Conservation (phyloP, 2,888 invertebrate genomes). For the Zygogramma bicolorata region DNA sequence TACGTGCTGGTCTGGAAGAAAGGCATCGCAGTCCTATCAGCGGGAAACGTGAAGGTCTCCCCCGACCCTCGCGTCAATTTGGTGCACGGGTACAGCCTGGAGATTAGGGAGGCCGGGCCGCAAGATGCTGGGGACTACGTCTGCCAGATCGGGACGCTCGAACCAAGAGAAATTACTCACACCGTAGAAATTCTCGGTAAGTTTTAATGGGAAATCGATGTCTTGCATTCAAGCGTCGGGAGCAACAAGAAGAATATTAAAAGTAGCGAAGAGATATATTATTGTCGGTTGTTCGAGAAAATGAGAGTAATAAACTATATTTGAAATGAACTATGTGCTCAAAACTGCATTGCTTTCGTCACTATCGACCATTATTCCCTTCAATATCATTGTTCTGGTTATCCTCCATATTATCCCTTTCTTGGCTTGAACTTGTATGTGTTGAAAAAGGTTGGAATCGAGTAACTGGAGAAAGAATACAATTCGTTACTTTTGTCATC, state of each 20-base stretch:
- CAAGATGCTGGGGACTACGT: constrained; percentile 78
- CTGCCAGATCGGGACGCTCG: constrained; percentile 76
- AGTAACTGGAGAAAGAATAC: no score
- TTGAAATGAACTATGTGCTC: no score
- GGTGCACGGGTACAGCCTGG: constrained; percentile 74
- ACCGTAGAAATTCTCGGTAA: constrained; percentile 77
- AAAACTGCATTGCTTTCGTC: no score
- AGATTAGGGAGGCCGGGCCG: constrained; percentile 74
- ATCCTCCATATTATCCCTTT: no score
- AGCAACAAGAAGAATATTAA: constrained; percentile 22
- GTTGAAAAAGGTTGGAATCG: no score
- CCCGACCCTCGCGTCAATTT: constrained; percentile 74
- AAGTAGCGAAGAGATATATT: constrained; percentile 11
- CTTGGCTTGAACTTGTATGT: no score
- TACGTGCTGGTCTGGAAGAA: constrained; percentile 77
- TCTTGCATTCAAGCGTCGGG: constrained; percentile 33
- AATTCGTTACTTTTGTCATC: no score
- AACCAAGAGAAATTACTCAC: constrained; percentile 75
- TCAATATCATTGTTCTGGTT: no score
- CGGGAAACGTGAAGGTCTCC: constrained; percentile 74
- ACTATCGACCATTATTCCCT: no score
- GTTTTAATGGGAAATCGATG: constrained; percentile 57
- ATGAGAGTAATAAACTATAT: neutral
- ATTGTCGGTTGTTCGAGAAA: neutral
- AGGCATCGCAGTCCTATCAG: constrained; percentile 75